Conservation (phyloP, 2,888 invertebrate species). For the Octonoba sinensis region DNA sequence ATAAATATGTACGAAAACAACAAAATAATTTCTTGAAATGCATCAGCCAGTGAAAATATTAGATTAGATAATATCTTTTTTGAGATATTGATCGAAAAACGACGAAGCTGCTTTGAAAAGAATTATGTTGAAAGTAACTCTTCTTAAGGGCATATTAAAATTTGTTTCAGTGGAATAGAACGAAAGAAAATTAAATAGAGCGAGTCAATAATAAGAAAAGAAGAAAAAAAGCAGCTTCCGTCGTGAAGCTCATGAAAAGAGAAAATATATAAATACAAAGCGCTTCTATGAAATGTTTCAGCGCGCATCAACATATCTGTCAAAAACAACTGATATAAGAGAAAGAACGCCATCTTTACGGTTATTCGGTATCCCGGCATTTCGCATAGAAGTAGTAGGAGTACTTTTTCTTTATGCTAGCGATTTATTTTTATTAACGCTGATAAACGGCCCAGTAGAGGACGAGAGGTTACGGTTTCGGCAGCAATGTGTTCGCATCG, state of each 20-base stretch:
- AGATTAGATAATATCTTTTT: too few relatives aligned
- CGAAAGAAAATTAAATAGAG: too few relatives aligned
- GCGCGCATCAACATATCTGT: conserved; percentile 62
- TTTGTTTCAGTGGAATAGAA: too few relatives aligned
- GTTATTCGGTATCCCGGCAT: conserved; percentile 26
- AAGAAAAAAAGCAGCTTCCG: too few relatives aligned
- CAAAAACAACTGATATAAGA: conserved; percentile 56
- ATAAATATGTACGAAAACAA: too few relatives aligned
- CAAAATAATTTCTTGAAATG: too few relatives aligned
- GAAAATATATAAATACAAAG: conserved; percentile 50
- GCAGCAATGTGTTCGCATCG: conserved; percentile 30
- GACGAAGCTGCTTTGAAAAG: too few relatives aligned
- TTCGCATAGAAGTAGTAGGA: conserved; percentile 21
- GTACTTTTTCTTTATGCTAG: conserved; percentile 39
- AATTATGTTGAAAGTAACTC: too few relatives aligned
- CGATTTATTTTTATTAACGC: conserved; percentile 62
- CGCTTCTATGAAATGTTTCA: conserved; percentile 58
- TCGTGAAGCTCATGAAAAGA: conserved; percentile 1
- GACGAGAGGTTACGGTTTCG: conserved; percentile 21
- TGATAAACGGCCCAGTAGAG: conserved; percentile 53
- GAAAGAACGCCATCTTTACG: conserved; percentile 44
- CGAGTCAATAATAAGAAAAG: too few relatives aligned
- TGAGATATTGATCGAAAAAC: too few relatives aligned
- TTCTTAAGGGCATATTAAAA: too few relatives aligned
- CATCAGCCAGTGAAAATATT: too few relatives aligned